Evolutionary conservation across 2,113 vertebrate species (phyloP), one percentile per base, ranked within the genome.

Genomic region (Marmota monax): DNA sequence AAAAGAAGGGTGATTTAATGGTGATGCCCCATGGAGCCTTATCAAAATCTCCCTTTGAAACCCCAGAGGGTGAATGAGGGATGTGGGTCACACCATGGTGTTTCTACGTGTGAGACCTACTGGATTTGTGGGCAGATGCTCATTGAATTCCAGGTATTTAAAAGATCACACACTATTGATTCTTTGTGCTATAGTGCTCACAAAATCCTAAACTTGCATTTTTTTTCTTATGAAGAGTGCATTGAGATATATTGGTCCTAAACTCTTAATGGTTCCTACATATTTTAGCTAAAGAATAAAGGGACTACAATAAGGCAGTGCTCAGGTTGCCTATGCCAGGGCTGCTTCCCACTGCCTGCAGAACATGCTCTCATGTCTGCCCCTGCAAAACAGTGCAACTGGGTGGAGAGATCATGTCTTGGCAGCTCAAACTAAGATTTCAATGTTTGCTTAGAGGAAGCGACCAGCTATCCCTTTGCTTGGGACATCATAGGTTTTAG

Each of bases 21-120:
- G 1, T 5, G 1, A 37, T 16, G 2, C 10, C 29, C 45, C 0
- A 0, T 5, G 7, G n/a, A 34, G 27, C 42, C 1, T 0, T 17
- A 63, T 0, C 6, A 3, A 22, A 6, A 56, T 11, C 4, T 53
- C 12, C 25, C 13, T n/a, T 18, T 0, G n/a, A 79, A 61, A 86
- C 12, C 34, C 22, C 4, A 61, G 17, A 34, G 4, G 32, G 16
- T 3, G 0, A 70, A 9, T 1, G 8, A 10, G 14, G 16, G 4
- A 1, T 7, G 3, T 7, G 69, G 42, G 12, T 6, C 4, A 25
- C 1, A 7, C n/a, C 11, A 8, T 4, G 45, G 53, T 42, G 2
- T 51, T 23, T 96, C 65, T 10, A 7, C 0, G 0, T 0, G 0
- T 0, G 23, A 61, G 5, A 2, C 4, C 34, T 5, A 7, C 4